phyloP scores from a whole-genome alignment of 2,113 vertebrate species.

The Xyrauchen texanus region DNA sequence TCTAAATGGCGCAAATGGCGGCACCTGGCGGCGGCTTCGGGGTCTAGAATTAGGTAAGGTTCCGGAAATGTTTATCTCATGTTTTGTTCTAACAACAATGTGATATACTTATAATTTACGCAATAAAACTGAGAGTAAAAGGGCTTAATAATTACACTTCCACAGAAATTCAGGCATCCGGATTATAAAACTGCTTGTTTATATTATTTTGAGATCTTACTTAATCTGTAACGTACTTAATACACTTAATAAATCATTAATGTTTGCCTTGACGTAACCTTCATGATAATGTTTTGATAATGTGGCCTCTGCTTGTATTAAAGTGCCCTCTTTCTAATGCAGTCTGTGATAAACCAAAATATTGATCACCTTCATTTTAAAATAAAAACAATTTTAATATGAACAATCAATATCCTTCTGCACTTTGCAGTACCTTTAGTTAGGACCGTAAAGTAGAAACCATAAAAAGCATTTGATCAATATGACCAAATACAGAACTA shows the following conservation, averaged over 20 bases:
- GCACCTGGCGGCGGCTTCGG: too few species aligned
- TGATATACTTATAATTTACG: conserved; percentile 1
- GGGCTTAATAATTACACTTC: too few species aligned
- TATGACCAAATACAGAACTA: conserved; percentile 35
- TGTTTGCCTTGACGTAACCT: conserved; percentile 32
- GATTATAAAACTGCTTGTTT: background rate
- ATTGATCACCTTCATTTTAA: conserved; percentile 42
- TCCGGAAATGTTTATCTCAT: background rate
- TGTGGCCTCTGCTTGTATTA: conserved; percentile 3
- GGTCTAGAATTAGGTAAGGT: background rate
- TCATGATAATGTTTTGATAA: conserved; percentile 14
- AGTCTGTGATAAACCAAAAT: conserved; percentile 20
- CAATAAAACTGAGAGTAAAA: background rate
- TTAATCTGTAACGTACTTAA: conserved; percentile 1
- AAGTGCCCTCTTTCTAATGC: conserved; percentile 25
- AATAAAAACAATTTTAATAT: conserved; percentile 6
- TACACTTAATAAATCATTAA: conserved; percentile 23
- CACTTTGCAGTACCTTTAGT: conserved; percentile 39
- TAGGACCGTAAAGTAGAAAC: conserved; percentile 15
- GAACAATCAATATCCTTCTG: conserved; percentile 46
- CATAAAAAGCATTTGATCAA: conserved; percentile 38
- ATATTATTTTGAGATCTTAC: conserved; percentile 23
- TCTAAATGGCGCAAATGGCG: too few species aligned
- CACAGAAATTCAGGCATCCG: too few species aligned
- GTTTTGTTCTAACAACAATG: background rate